Evolutionary conservation across 2,888 invertebrate genomes (phyloP).

Genomic region (Caenorhabditis imperialis): DNA sequence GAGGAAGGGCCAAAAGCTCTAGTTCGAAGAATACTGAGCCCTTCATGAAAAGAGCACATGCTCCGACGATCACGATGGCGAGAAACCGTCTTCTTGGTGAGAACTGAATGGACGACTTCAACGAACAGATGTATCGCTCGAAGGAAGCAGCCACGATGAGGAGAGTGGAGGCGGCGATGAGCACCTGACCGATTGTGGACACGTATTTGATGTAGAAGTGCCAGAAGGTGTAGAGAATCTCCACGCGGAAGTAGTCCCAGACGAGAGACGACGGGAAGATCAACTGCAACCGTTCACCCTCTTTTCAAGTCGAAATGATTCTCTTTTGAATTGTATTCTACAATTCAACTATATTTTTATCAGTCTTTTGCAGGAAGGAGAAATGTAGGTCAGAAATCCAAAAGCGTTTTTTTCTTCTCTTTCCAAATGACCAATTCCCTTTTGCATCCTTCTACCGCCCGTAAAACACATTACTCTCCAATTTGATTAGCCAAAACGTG

Average conservation of each 20-base stretch:
- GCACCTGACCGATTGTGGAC: conserved; percentile 65
- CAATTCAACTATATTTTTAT: too few relatives aligned
- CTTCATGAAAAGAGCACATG: conserved; percentile 58
- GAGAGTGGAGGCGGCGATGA: conserved; percentile 66
- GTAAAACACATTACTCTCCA: conserved; percentile 21
- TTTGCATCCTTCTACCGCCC: conserved; percentile 1
- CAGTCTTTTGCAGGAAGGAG: too few relatives aligned
- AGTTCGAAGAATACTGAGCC: conserved; percentile 63
- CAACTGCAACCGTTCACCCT: conserved; percentile 62
- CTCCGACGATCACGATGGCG: conserved; percentile 40
- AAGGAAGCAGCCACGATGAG: conserved; percentile 71
- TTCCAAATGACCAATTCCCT: not conserved
- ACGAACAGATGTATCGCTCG: conserved; percentile 66
- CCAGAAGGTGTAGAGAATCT: conserved; percentile 63
- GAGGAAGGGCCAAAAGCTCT: conserved; percentile 45
- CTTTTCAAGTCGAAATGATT: not conserved
- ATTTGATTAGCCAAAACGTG: conserved; percentile 26
- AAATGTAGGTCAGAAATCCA: conserved; percentile 8
- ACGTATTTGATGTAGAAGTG: conserved; percentile 64
- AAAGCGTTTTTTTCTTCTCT: not conserved
- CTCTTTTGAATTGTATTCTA: not conserved
- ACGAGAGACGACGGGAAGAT: conserved; percentile 62
- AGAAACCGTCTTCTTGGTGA: conserved; percentile 40
- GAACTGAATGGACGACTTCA: conserved; percentile 51
- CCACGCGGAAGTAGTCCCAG: conserved; percentile 63